These are phyloP conservation scores for Lipophrys pholis DNA, from an alignment of 2,113 vertebrate genomes.

Conservation along the genomic window DNA sequence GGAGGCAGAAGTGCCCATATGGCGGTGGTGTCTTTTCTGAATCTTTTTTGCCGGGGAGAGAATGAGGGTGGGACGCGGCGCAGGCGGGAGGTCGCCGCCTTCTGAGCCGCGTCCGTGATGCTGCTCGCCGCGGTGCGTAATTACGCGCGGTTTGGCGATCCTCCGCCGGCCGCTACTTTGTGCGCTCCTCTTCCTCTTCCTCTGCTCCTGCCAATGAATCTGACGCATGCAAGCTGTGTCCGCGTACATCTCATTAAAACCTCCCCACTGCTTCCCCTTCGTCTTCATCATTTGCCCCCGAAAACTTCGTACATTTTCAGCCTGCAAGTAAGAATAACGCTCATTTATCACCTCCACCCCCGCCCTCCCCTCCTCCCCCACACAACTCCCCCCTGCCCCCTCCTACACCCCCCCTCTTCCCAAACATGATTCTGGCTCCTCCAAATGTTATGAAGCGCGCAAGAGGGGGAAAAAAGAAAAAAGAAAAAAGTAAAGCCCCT, in stretches of 20 bases:
- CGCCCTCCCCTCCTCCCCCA: no score
- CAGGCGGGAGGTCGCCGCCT: constrained; percentile 45
- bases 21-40: background rate
- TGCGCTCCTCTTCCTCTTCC: constrained; percentile 29
- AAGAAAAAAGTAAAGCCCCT: constrained; percentile 35
- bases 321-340: constrained; percentile 50
- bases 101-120: no score
- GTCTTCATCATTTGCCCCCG: constrained; percentile 12
- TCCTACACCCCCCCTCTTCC: background rate
- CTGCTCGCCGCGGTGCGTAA: constrained; percentile 47
- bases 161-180: constrained; percentile 27
- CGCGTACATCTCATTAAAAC: constrained; percentile 64
- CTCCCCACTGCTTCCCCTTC: constrained; percentile 28
- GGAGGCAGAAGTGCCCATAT: constrained; percentile 20
- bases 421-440: constrained; percentile 29
- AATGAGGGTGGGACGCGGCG: constrained; percentile 59
- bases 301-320: constrained; percentile 40
- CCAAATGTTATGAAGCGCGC: constrained; percentile 3
- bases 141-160: constrained; percentile 53
- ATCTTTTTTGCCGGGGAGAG: background rate
- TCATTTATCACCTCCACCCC: constrained; percentile 31
- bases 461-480: constrained; percentile 22
- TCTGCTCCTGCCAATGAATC: background rate
- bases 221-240: constrained; percentile 9
- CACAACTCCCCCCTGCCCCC: background rate